Evolutionary conservation across 2,888 invertebrate genomes (phyloP), one percentile per base, ranked within the genome.

Genomic region (Escarpia spicata): DNA sequence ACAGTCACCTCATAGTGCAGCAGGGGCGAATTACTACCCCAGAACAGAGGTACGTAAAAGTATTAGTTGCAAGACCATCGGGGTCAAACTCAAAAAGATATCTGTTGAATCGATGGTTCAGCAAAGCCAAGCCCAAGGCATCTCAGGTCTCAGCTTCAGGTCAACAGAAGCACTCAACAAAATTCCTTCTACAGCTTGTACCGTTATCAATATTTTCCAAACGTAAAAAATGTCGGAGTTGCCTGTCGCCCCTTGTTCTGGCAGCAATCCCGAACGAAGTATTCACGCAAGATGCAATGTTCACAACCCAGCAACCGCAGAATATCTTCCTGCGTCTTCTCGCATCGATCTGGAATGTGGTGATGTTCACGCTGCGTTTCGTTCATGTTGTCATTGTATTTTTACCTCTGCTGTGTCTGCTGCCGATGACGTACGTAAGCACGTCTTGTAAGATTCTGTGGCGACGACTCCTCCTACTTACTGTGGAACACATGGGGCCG

Each of bases 401-500:
- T 92, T 92, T 92, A 12, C 95, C 95, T 1, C 31, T 96, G 31
- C 58, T 96, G 15, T 45, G 93, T 10, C 15, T 95, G 3, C 95
- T 95, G 92, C 95, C 95, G 0, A 45, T 95, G 43, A 94, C 94
- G 15, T 93, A 92, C 26, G 45, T 94, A 10, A 93, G 93, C 90
- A 43, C 43, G 8, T 60, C 92, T 12, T 89, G 94, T n/a, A 92
- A 93, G 31, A 52, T 90, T 1, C 12, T 93, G 12, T 96, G 95
- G 95, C 94, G 95, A 94, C 58, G 90, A 10, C 91, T 94, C 26
- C 58, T 95, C 52, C 93, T 95, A 75, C 31, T 90, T 95, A 96
- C 95, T 31, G 95, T 97, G 43, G 96, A 97, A 94, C 94, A 95
- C 92, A 95, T 96, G 37, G 97, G 97, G 0, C 97, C 97, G 2